These are phyloP conservation scores for Asobara japonica DNA, from an alignment of 1,140 invertebrate species.

Conservation along the genomic window DNA sequence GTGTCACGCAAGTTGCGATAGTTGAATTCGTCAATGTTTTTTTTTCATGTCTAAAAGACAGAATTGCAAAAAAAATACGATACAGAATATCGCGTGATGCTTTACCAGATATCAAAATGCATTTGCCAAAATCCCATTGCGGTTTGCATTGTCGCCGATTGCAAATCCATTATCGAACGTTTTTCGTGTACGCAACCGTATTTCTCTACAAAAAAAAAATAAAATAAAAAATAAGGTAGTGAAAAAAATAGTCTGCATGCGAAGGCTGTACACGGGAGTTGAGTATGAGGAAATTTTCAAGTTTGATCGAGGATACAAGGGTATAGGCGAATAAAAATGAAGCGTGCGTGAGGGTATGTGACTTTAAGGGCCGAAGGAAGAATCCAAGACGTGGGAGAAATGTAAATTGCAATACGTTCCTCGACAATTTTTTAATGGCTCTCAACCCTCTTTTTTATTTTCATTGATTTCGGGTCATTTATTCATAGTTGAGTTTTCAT, in stretches of 20 bases:
- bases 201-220: not conserved
- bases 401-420: not conserved
- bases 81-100: slow-evolving; percentile 12
- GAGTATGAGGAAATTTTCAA: not conserved
- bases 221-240: not conserved
- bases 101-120: not conserved
- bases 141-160: slow-evolving; percentile 22
- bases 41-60: not conserved
- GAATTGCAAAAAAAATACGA: not conserved
- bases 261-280: slow-evolving; percentile 30
- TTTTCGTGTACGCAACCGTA: slow-evolving; percentile 21
- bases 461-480: slow-evolving; percentile 1
- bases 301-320: not conserved
- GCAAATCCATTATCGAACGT: slow-evolving; percentile 27
- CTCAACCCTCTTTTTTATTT: not conserved
- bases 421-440: not conserved
- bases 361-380: slow-evolving; percentile 34
- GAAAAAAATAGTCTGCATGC: slow-evolving; percentile 54
- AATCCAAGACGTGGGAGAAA: slow-evolving; percentile 9
- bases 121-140: not conserved
- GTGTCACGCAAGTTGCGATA: not conserved
- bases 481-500: not conserved
- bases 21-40: not conserved
- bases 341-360: slow-evolving; percentile 49
- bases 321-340: not conserved